phyloP scores from a whole-genome alignment of 1,140 invertebrate species.

The Pachyrhynchus sulphureomaculatus region DNA sequence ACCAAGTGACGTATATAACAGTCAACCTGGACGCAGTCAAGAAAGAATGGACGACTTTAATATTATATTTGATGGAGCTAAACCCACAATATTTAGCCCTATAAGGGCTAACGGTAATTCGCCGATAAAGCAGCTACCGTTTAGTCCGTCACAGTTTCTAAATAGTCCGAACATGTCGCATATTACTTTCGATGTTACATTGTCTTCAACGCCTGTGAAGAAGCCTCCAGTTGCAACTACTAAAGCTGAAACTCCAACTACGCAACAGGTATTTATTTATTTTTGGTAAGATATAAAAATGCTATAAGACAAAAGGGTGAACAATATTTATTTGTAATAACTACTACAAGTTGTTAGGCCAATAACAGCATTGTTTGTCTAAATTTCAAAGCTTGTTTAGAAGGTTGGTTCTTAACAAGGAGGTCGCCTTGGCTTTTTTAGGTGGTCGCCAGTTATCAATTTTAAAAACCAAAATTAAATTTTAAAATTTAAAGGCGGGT shows the following conservation, averaged over 20 bases:
- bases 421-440: no score
- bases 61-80: conserved; percentile 28
- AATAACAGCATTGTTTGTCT: no score
- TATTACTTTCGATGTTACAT: conserved; percentile 55
- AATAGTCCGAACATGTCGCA: conserved; percentile 68
- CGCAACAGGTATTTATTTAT: conserved; percentile 24
- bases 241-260: conserved; percentile 30
- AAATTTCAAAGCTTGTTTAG: no score
- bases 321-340: no score
- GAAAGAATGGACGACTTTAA: conserved; percentile 10
- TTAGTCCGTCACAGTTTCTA: conserved; percentile 87
- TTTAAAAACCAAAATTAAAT: no score
- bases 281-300: no score
- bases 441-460: no score
- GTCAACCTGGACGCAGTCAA: conserved; percentile 7
- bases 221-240: conserved; percentile 15
- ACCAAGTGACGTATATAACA: neutral
- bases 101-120: conserved; percentile 46
- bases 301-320: no score
- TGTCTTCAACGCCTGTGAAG: conserved; percentile 58
- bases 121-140: conserved; percentile 82
- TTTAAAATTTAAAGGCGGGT: no score
- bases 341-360: no score
- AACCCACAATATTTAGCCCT: conserved; percentile 34
- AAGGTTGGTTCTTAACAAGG: no score